phyloP scores from a whole-genome alignment of 1,140 invertebrate species.

The Zelostemma sp. region DNA sequence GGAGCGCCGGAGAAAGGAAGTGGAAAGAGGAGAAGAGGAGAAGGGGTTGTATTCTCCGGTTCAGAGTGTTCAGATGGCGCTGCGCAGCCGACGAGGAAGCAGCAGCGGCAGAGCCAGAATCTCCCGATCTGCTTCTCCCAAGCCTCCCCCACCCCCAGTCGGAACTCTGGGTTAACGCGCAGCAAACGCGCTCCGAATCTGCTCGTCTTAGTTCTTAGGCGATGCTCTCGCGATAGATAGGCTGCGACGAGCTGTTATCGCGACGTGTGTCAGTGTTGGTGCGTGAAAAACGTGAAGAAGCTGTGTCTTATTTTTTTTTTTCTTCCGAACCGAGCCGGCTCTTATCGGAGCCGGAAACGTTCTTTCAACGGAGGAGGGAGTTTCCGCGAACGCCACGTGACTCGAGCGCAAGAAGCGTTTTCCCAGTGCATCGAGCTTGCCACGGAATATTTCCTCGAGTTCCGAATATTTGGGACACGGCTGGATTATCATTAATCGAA shows the following conservation, averaged over 20 bases:
- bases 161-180: constrained; percentile 27
- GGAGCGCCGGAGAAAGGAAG: constrained; percentile 2
- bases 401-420: constrained; percentile 19
- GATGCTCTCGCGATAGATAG: constrained; percentile 27
- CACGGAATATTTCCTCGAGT: background rate
- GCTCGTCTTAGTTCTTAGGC: constrained; percentile 46
- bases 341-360: background rate
- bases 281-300: constrained; percentile 7
- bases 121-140: too few species aligned
- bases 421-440: background rate
- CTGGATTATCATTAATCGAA: too few species aligned
- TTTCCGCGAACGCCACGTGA: constrained; percentile 35
- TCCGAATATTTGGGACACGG: background rate
- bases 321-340: background rate
- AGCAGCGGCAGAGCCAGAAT: constrained; percentile 20
- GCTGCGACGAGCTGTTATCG: constrained; percentile 11
- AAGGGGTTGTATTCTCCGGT: background rate
- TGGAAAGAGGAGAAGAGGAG: background rate
- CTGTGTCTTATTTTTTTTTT: background rate
- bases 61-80: constrained; percentile 40
- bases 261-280: constrained; percentile 10
- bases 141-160: constrained; percentile 7
- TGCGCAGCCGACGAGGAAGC: constrained; percentile 16
- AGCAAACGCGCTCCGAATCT: constrained; percentile 32
- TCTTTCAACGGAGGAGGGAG: too few species aligned